Conservation (phyloP, 2,888 invertebrate genomes). For the Dryobota labecula region DNA sequence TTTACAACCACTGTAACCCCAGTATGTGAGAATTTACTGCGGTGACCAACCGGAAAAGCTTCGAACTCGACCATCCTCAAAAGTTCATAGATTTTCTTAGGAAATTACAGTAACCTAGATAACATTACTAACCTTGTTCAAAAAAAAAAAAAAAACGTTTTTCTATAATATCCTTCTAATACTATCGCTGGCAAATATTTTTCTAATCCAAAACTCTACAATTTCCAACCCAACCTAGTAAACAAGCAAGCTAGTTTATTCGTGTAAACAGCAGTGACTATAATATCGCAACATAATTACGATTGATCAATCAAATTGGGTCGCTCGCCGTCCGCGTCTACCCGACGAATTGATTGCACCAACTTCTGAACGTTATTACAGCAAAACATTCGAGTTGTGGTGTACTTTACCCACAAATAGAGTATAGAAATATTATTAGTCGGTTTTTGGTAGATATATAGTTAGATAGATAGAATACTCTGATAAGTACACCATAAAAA, state of each 20-base stretch:
- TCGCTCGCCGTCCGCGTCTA: slow-evolving; percentile 20
- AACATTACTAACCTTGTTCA: no score
- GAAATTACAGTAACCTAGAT: background rate
- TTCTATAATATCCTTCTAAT: background rate
- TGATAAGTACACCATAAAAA: no score
- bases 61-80: background rate
- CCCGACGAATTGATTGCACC: slow-evolving; percentile 29
- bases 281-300: slow-evolving; percentile 39
- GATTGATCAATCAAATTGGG: slow-evolving; percentile 49
- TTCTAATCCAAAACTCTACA: background rate
- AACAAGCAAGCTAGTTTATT: background rate
- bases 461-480: no score
- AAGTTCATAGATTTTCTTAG: background rate
- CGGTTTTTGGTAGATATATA: no score
- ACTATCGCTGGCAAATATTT: background rate
- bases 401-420: background rate
- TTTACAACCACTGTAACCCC: background rate
- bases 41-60: background rate
- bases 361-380: background rate
- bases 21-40: no score
- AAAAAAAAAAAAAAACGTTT: no score
- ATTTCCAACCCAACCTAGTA: background rate
- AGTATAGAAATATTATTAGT: no score
- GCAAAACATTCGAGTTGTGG: slow-evolving; percentile 3
- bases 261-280: slow-evolving; percentile 13